These are phyloP conservation scores for Whitmania pigra DNA, from an alignment of 1,140 invertebrate species.

Conservation along the genomic window DNA sequence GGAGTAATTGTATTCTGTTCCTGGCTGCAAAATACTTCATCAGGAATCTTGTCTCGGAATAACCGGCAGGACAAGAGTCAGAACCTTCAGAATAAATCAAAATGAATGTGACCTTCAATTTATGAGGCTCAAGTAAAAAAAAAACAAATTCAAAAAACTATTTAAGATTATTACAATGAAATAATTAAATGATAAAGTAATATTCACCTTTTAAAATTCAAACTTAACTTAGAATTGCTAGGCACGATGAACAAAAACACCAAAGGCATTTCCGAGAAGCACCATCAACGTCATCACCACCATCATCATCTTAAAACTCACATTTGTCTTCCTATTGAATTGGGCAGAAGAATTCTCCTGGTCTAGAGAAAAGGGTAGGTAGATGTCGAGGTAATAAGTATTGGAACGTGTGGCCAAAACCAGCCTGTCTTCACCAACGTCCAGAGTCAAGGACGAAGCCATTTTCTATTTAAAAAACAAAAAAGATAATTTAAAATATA, in stretches of 20 bases:
- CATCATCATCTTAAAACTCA: slow-evolving; percentile 38
- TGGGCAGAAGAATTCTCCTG: slow-evolving; percentile 49
- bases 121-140: background rate
- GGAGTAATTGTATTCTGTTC: background rate
- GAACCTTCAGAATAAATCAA: background rate
- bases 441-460: slow-evolving; percentile 50
- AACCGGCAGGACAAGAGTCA: background rate
- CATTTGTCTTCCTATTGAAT: slow-evolving; percentile 51
- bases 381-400: slow-evolving; percentile 54
- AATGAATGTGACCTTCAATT: background rate
- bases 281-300: no score
- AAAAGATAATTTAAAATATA: no score
- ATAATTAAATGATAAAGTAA: no score
- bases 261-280: background rate
- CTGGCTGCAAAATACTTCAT: background rate
- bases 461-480: slow-evolving; percentile 42
- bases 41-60: background rate
- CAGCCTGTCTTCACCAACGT: slow-evolving; percentile 59
- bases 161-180: no score
- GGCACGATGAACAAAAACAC: background rate
- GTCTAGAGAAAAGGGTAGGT: slow-evolving; percentile 51
- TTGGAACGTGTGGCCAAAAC: slow-evolving; percentile 49
- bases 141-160: no score
- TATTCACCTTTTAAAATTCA: background rate
- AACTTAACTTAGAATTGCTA: background rate